These are phyloP conservation scores for Vanessa atalanta DNA, from an alignment of 1,140 invertebrate genomes.

Conservation along the genomic window DNA sequence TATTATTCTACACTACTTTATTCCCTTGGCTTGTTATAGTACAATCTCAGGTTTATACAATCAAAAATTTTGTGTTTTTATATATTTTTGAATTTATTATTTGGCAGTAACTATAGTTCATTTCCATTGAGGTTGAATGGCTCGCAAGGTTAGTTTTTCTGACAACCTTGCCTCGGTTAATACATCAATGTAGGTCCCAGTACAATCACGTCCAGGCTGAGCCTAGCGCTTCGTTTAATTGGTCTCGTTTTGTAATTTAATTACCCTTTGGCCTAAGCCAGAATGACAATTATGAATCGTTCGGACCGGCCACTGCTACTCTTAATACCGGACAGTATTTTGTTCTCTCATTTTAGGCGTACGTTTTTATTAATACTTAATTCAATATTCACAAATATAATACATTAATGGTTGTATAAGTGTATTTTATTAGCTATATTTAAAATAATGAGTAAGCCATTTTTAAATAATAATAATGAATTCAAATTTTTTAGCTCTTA, in stretches of 20 bases:
- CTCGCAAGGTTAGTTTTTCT: slow-evolving; percentile 1
- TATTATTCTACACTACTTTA: not conserved
- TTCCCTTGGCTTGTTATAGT: not conserved
- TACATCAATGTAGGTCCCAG: slow-evolving; percentile 36
- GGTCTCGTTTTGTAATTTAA: slow-evolving; percentile 79
- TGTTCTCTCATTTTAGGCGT: not conserved
- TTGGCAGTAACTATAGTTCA: not conserved
- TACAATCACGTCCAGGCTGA: slow-evolving; percentile 46
- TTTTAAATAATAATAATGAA: no score
- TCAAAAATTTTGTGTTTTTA: not conserved
- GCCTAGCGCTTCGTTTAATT: slow-evolving; percentile 68
- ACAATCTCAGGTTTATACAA: not conserved
- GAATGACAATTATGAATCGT: slow-evolving; percentile 70
- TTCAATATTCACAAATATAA: no score
- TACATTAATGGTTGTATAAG: no score
- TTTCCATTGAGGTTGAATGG: not conserved
- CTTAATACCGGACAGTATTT: slow-evolving; percentile 3
- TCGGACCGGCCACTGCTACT: slow-evolving; percentile 40
- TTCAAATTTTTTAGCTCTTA: no score
- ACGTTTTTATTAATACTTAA: not conserved
- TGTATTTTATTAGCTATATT: no score
- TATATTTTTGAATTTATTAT: no score
- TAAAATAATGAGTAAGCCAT: no score
- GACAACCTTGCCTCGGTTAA: slow-evolving; percentile 22
- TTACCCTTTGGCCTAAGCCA: slow-evolving; percentile 76